Conservation (phyloP, 2,888 invertebrate species). For the Leucoma salicis region DNA sequence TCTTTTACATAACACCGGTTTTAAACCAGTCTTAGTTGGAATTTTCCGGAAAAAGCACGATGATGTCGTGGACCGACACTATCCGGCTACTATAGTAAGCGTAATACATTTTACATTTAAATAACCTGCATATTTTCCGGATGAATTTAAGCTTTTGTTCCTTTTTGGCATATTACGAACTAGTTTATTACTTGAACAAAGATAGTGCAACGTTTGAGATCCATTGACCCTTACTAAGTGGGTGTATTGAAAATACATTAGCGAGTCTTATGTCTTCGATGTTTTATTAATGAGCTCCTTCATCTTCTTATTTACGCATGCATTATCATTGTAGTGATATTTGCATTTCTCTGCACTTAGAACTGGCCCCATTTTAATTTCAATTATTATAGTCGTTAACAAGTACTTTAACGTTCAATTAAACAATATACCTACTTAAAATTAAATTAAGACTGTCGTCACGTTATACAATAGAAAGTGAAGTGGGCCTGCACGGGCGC, state of each 20-base stretch:
- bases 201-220: slow-evolving; percentile 36
- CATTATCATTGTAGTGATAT: slow-evolving; percentile 17
- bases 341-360: slow-evolving; percentile 5
- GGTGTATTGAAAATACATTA: slow-evolving; percentile 33
- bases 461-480: slow-evolving; percentile 75
- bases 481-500: slow-evolving; percentile 67
- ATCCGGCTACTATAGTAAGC: slow-evolving; percentile 51
- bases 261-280: slow-evolving; percentile 16
- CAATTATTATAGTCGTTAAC: slow-evolving; percentile 8
- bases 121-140: slow-evolving; percentile 51
- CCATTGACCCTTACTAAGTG: slow-evolving; percentile 35
- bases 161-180: slow-evolving; percentile 41
- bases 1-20: slow-evolving; percentile 41
- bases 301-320: slow-evolving; percentile 14
- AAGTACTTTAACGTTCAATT: slow-evolving; percentile 28
- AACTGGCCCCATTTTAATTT: neutral
- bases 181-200: neutral
- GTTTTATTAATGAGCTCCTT: slow-evolving; percentile 33
- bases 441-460: slow-evolving; percentile 37
- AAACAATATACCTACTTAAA: slow-evolving; percentile 24
- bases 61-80: slow-evolving; percentile 42
- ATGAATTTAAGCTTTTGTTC: slow-evolving; percentile 36
- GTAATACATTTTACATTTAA: slow-evolving; percentile 46
- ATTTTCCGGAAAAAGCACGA: slow-evolving; percentile 50
- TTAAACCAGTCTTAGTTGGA: slow-evolving; percentile 39